These are phyloP conservation scores for Lophotriccus pileatus DNA, from an alignment of 2,797 vertebrate genomes.

Conservation along the genomic window DNA sequence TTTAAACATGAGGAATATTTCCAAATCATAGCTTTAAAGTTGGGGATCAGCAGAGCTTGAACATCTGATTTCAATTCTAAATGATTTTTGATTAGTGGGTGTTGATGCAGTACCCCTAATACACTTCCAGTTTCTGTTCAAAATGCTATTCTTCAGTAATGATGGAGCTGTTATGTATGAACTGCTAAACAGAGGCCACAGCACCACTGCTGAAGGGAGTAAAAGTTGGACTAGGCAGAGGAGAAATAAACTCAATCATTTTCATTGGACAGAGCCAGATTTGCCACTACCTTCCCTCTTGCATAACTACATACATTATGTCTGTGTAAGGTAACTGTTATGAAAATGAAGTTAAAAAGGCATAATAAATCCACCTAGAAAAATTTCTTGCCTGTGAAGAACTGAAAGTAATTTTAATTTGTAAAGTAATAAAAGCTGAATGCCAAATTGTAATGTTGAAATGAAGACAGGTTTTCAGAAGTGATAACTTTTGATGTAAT, in stretches of 20 bases:
- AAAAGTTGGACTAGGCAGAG: not conserved
- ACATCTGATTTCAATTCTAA: conserved; percentile 24
- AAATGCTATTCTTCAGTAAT: not conserved
- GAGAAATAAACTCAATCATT: conserved; percentile 32
- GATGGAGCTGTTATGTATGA: not conserved
- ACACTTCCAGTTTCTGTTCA: not conserved
- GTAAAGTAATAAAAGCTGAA: conserved; percentile 22
- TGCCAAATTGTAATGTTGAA: not conserved
- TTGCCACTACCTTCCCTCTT: not conserved
- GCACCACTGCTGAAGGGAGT: not conserved
- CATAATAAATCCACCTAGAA: conserved; percentile 26
- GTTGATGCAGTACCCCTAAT: not conserved
- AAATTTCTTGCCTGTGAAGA: conserved; percentile 1
- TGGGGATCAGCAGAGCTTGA: not conserved
- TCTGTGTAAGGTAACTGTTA: not conserved
- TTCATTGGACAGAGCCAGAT: not conserved
- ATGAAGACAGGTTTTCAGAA: conserved; percentile 33
- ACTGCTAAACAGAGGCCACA: not conserved
- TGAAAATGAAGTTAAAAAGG: not conserved
- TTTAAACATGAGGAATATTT: not conserved
- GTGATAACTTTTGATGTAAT: not conserved
- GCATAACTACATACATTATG: not conserved
- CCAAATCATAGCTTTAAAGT: not conserved
- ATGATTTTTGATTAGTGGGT: not conserved
- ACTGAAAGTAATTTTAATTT: not conserved